These are phyloP conservation scores for Sinodicranocentrus sp. DNA, from an alignment of 2,888 invertebrate species.

Conservation along the genomic window DNA sequence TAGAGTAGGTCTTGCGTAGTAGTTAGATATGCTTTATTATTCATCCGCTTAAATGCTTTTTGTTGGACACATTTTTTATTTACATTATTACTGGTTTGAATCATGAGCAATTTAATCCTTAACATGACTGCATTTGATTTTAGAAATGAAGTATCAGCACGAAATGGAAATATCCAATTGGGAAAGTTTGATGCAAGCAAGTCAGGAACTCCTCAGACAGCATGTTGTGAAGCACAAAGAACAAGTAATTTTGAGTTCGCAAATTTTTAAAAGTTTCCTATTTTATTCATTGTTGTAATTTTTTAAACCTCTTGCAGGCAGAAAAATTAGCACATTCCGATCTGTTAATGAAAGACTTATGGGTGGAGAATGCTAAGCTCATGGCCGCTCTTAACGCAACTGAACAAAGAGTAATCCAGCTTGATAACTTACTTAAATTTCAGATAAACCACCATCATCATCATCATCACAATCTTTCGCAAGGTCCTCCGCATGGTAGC, in stretches of 20 bases:
- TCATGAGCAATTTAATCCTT: neutral
- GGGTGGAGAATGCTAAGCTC: slow-evolving; percentile 90
- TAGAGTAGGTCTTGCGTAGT: neutral
- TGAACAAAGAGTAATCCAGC: slow-evolving; percentile 79
- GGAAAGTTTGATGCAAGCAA: slow-evolving; percentile 80
- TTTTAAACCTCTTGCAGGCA: slow-evolving; percentile 81
- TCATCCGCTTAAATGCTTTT: neutral
- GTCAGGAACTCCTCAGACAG: slow-evolving; percentile 81
- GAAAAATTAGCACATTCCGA: slow-evolving; percentile 87
- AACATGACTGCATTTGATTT: neutral
- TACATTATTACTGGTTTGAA: too few relatives aligned
- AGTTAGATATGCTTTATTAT: neutral
- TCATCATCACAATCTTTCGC: slow-evolving; percentile 34
- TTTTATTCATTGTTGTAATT: too few relatives aligned
- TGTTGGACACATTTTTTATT: neutral
- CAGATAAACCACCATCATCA: slow-evolving; percentile 59
- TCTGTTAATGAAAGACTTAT: slow-evolving; percentile 88
- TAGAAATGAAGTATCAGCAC: slow-evolving; percentile 82
- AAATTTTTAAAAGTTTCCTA: too few relatives aligned
- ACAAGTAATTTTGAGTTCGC: slow-evolving; percentile 78
- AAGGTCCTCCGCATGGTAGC: slow-evolving; percentile 31
- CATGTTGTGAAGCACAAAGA: slow-evolving; percentile 81
- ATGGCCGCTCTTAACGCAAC: slow-evolving; percentile 83
- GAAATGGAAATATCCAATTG: slow-evolving; percentile 81
- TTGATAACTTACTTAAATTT: slow-evolving; percentile 72